Percentiles rank a stretch among this genome's conserved stretches.
phyloP scores from a whole-genome alignment of 2,888 invertebrate genomes.

The Tenthredo livida region DNA sequence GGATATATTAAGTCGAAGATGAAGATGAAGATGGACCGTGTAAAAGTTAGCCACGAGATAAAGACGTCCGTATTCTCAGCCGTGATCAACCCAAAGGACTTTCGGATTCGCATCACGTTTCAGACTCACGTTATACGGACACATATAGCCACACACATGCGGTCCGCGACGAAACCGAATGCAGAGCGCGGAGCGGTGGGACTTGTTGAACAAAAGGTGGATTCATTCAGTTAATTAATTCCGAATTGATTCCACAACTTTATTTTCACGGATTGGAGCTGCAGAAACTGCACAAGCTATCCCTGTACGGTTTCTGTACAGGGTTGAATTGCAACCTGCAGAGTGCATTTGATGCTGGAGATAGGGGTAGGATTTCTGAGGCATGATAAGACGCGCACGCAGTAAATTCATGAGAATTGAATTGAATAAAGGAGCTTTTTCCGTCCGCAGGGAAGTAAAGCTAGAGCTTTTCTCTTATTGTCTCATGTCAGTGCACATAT shows the following conservation, averaged over 20 bases:
- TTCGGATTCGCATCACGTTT: constrained; percentile 40
- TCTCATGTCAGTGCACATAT: background rate
- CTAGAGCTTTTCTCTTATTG: background rate
- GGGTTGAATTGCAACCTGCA: background rate
- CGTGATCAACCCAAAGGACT: constrained; percentile 31
- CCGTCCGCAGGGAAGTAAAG: background rate
- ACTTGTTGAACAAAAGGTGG: constrained; percentile 25
- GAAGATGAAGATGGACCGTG: constrained; percentile 42
- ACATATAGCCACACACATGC: background rate
- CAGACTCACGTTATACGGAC: background rate
- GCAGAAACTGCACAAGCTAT: background rate
- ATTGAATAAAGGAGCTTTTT: constrained; percentile 4
- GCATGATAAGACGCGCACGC: background rate
- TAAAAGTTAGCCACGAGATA: constrained; percentile 31
- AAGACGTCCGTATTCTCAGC: constrained; percentile 32
- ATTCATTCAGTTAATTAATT: background rate
- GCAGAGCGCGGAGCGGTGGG: background rate
- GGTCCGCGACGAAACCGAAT: background rate
- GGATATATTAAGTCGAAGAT: constrained; percentile 38
- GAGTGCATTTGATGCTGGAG: background rate
- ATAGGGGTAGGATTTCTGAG: constrained; percentile 10
- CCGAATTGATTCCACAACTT: background rate
- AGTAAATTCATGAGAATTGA: constrained; percentile 5
- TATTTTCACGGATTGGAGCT: background rate
- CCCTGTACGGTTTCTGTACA: too few species aligned